These are phyloP conservation scores for Cloeon dipterum DNA, from an alignment of 2,888 invertebrate species.

Conservation along the genomic window DNA sequence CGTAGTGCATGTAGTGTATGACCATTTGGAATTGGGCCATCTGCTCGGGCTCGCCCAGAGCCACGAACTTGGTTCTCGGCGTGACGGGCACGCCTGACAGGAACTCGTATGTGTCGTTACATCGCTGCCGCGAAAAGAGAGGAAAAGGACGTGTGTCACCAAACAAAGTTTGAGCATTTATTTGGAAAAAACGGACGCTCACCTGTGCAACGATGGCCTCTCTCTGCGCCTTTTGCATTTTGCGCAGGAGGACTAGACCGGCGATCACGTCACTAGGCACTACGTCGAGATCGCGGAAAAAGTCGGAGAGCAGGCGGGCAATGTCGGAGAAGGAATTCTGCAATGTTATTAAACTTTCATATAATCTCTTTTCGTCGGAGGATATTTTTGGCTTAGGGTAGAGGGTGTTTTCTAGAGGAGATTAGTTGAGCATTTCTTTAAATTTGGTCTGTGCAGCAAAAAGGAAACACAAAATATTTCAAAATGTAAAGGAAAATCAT, in stretches of 20 bases:
- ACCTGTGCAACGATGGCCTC: conserved; percentile 48
- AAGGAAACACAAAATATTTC: too few species aligned
- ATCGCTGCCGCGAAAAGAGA: too few species aligned
- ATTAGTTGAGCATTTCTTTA: too few species aligned
- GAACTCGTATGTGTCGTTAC: conserved; percentile 65
- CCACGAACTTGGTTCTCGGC: conserved; percentile 55
- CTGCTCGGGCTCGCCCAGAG: conserved; percentile 47
- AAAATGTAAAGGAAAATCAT: too few species aligned
- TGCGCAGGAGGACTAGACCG: conserved; percentile 52
- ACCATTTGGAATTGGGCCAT: conserved; percentile 43
- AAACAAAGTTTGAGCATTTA: too few species aligned
- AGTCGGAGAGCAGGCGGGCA: conserved; percentile 59
- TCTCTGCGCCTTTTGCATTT: conserved; percentile 56
- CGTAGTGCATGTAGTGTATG: conserved; percentile 66
- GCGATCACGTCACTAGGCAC: conserved; percentile 74
- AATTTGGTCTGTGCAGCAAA: too few species aligned
- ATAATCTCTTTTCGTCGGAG: too few species aligned
- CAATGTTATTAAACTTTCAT: conserved; percentile 8
- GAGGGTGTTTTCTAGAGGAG: too few species aligned
- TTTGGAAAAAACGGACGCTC: too few species aligned
- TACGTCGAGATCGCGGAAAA: conserved; percentile 69
- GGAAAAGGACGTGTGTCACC: too few species aligned
- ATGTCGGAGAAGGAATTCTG: conserved; percentile 70
- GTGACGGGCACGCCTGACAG: conserved; percentile 67
- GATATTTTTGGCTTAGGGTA: too few species aligned